phyloP scores from a whole-genome alignment of 1,140 invertebrate genomes.

The Diuraphis noxia region DNA sequence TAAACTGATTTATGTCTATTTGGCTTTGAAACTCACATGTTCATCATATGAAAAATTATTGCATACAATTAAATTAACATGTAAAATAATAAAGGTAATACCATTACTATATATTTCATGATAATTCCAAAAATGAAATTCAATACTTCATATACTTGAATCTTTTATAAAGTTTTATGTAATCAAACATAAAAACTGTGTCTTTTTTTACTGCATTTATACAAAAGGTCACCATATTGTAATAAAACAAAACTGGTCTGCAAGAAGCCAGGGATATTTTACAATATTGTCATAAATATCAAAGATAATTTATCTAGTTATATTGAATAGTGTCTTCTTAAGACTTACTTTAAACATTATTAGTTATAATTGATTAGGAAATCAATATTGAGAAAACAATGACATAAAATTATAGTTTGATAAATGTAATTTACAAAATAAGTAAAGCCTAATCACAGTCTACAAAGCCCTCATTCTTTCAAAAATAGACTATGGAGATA shows the following conservation, averaged over 20 bases:
- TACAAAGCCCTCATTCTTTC: too few species aligned
- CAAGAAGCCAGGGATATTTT: neutral
- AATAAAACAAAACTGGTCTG: neutral
- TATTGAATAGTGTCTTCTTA: neutral
- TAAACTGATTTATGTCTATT: neutral
- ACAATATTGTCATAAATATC: neutral
- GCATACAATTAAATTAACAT: too few species aligned
- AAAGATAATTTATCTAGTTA: neutral
- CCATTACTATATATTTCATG: neutral
- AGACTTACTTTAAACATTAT: neutral
- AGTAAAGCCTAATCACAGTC: too few species aligned
- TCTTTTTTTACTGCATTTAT: neutral
- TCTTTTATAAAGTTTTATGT: neutral
- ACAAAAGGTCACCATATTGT: neutral
- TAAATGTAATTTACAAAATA: neutral
- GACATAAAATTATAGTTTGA: neutral
- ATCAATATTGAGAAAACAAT: neutral
- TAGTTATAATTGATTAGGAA: neutral
- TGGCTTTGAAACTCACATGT: neutral
- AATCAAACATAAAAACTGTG: neutral
- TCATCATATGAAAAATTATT: neutral
- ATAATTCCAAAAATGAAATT: neutral
- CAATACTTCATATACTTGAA: neutral
- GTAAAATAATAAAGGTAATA: neutral
- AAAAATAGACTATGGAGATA: too few species aligned